A percentile compares a stretch with the other conserved stretches of the same genome.
phyloP scores from a whole-genome alignment of 2,113 vertebrate genomes.

The Dromas ardeola region DNA sequence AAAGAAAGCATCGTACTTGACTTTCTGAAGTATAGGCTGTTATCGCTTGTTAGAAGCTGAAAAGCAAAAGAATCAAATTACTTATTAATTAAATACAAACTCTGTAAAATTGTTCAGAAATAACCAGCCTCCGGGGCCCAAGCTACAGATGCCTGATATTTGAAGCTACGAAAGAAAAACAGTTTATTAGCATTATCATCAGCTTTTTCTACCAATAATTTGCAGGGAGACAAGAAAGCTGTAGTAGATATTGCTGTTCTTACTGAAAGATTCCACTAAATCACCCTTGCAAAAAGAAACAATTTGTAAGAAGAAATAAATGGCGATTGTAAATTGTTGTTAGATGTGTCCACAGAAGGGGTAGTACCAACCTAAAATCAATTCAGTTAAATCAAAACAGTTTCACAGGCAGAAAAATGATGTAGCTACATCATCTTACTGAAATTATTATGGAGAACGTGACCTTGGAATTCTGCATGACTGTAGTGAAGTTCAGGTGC shows the following conservation, averaged over 20 bases:
- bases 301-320: background rate
- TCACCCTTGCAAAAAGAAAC: background rate
- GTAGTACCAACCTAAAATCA: background rate
- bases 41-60: background rate
- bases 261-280: background rate
- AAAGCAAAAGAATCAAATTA: slow-evolving; percentile 21
- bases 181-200: background rate
- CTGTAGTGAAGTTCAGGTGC: background rate
- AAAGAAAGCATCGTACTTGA: background rate
- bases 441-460: background rate
- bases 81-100: slow-evolving; percentile 27
- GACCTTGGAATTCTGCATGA: background rate
- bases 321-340: background rate
- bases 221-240: background rate
- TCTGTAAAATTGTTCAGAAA: background rate
- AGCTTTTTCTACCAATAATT: background rate
- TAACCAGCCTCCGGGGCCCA: background rate
- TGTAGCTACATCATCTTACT: background rate
- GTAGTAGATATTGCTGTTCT: background rate
- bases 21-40: slow-evolving; percentile 31
- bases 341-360: background rate
- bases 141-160: background rate
- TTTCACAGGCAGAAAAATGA: background rate
- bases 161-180: background rate
- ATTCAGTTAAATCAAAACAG: background rate